Evolutionary conservation across 2,888 invertebrate genomes (phyloP), one percentile per base, ranked within the genome.

Genomic region (Oscheius onirici): DNA sequence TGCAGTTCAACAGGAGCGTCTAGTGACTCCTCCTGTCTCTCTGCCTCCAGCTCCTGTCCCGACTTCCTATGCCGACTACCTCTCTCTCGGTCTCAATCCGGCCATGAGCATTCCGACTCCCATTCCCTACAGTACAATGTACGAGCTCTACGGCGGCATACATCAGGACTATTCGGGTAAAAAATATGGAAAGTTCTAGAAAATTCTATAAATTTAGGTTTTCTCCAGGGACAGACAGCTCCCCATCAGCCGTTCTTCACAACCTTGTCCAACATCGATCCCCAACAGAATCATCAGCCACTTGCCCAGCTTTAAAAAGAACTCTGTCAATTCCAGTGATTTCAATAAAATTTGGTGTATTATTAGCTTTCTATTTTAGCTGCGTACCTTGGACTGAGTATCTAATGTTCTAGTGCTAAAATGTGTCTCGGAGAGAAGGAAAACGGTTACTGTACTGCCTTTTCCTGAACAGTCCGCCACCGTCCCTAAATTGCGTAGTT

Each of bases 11-110:
- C 17, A 46, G 46, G 17, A n/a, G 5, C n/a, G 20, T 8, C 3
- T 46, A 1, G 11, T 55, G 55, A 24, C 26, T 20, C 26, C 52
- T 52, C 13, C 52, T 52, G 52, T 22, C 52, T 24, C 17, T 1
- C 22, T 15, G 13, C 20, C 63, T 40, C n/a, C 49, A 13, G 28
- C 28, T 26, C 52, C 52, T 40, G 26, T 52, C 5, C 66, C 66
- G 17, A 66, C 52, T 1, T 66, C 66, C 24, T 66, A 66, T 28
- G 66, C 66, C 2, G 66, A 66, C 41, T 66, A 66, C 51, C 54
- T 66, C 41, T 66, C 49, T 17, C 54, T 66, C 13, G 52, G 52
- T 5, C 34, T 66, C 6, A 52, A 52, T 40, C 52, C 66, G 13
- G 40, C 46, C 11, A 22, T 24, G 46, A 51, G 20, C 28, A 66